These are phyloP conservation scores for Urophycis tenuis DNA, from an alignment of 2,797 vertebrate species.

Conservation along the genomic window DNA sequence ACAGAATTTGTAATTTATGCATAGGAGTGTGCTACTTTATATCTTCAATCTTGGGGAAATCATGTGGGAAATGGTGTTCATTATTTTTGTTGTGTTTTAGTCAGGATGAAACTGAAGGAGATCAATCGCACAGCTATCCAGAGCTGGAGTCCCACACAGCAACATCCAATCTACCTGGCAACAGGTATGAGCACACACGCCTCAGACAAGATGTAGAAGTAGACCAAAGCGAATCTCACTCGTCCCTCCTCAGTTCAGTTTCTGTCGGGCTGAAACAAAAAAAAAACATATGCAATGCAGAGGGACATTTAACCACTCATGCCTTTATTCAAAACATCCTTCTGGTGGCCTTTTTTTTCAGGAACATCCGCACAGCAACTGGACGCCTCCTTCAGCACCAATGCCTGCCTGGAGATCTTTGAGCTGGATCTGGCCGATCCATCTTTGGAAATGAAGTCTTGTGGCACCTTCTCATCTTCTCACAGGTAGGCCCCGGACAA, in stretches of 20 bases:
- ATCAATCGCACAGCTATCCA: conserved; percentile 92
- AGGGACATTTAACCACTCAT: not conserved
- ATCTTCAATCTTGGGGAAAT: not conserved
- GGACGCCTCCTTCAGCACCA: conserved; percentile 96
- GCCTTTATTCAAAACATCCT: not conserved
- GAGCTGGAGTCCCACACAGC: conserved; percentile 93
- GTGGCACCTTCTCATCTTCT: conserved; percentile 80
- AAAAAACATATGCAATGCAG: no score
- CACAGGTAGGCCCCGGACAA: conserved; percentile 73
- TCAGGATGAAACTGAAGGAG: conserved; percentile 95
- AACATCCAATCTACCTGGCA: conserved; percentile 91
- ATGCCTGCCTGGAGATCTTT: conserved; percentile 91
- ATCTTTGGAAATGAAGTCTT: conserved; percentile 87
- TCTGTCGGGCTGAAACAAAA: not conserved
- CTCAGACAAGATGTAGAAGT: not conserved
- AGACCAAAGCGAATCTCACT: not conserved
- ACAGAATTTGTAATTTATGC: not conserved
- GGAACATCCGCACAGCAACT: conserved; percentile 97
- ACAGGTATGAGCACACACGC: conserved; percentile 69
- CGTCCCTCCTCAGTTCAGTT: not conserved
- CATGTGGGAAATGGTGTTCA: not conserved
- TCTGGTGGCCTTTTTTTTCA: conserved; percentile 40
- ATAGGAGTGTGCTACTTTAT: not conserved
- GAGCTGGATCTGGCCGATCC: conserved; percentile 87
- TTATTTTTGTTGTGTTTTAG: not conserved